Evolutionary conservation across 2,888 invertebrate species (phyloP), one percentile per base, ranked within the genome.

Genomic region (Acanthosoma haemorrhoidale): DNA sequence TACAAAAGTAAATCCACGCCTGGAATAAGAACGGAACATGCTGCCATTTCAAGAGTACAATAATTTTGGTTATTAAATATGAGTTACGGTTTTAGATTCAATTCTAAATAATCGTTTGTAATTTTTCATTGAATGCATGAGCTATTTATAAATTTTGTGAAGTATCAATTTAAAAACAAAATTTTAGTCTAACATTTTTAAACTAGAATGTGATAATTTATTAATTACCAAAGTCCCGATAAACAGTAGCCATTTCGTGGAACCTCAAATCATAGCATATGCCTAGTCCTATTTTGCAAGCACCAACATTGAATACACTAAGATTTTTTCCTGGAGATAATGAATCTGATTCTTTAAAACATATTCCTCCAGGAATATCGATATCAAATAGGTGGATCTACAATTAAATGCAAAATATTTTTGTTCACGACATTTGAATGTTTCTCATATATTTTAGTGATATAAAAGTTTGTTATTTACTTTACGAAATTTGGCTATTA

Each of bases 181-280:
- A n/a, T n/a, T n/a, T n/a, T n/a, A n/a, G n/a, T n/a, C n/a, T n/a
- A n/a, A n/a, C n/a, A n/a, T n/a, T n/a, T n/a, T n/a, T n/a, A n/a
- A n/a, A n/a, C n/a, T n/a, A n/a, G n/a, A n/a, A n/a, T n/a, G n/a
- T n/a, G n/a, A n/a, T n/a, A n/a, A n/a, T n/a, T n/a, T n/a, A n/a
- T n/a, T n/a, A n/a, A 51, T 70, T 73, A 77, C 77, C 77, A 74
- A 74, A 63, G 36, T 77, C 76, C 58, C 76, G 71, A 64, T 76
- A 77, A 4, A 78, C 36, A 8, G 88, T 85, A 0, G 94, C 91
- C 84, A 96, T 83, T 82, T 96, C 95, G 71, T 69, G 87, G 80
- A 97, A 98, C 18, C 97, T 84, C 68, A 97, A 84, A 78, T 97
- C 97, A 79, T 97, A 97, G 78, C 97, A 98, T 77, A 97, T 93